Base-by-base conservation (phyloP, 2,113 vertebrate species). In the Cricetomys ansorgei region DNA sequence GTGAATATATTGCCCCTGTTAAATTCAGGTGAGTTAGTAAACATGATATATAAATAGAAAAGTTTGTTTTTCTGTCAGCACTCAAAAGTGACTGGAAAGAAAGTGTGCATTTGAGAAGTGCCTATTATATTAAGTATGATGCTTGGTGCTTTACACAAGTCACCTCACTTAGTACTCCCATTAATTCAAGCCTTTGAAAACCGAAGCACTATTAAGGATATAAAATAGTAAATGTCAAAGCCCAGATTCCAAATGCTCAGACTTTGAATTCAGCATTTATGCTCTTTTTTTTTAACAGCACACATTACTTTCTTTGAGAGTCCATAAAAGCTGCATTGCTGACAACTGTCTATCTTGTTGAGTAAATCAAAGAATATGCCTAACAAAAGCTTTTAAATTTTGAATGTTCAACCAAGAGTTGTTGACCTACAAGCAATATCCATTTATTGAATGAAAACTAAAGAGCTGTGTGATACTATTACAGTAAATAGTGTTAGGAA, bases 201-300 rank as follows among this genome's bases (percentile, higher is more conserved):
- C 69, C 23, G 62, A 50, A 94, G 77, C 48, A 88, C 53, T 25
- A 73, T 96, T 55, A 75, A 97, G 29, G 62, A 73, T 84, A 67
- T 85, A 90, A 96, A 96, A 93, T 48, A 96, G n/a, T 70, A 79
- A 96, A 16, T 89, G 67, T 57, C 73, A 93, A 95, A 87, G n/a
- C 77, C 40, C 73, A 34, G 62, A 93, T 87, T 96, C 65, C 83
- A 77, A 95, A n/a, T n/a, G 48, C 37, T 89, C 43, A 29, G 94
- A 76, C 86, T 95, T 70, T 88, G 67, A 79, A 37, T 91, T 43
- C 8, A 94, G 45, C 92, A 70, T 95, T 91, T 87, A 83, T 95
- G 50, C 40, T 87, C 91, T 94, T 97, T 95, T 94, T 94, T 97
- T 95, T 94, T 50, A 53, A 25, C 19, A 92, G 27, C 45, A 11